Evolutionary conservation across 2,113 vertebrate species (phyloP), one percentile per base, ranked within the genome.

Genomic region (Centrocercus urophasianus): DNA sequence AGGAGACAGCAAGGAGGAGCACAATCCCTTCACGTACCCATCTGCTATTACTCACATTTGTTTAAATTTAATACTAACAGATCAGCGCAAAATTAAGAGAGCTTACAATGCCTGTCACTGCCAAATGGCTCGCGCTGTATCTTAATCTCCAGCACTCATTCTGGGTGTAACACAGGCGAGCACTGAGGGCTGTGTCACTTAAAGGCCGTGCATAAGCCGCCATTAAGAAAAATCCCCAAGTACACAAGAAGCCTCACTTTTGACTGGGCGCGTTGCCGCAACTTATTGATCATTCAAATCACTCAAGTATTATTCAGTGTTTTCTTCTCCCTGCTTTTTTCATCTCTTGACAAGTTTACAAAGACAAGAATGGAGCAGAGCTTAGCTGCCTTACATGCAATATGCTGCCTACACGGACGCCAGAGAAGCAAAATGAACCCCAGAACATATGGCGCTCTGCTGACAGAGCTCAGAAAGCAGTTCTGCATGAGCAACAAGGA

Each of bases 371-470:
- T 74, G 95, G 93, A 96, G 93, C 94, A 8, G 93, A 96, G 94
- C 79, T 82, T 85, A 96, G 93, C 96, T 89, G 96, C 93, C 25
- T 73, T 93, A 72, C 90, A 86, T 94, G 93, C 96, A 97, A 98
- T 94, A 96, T 97, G 96, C 82, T 95, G 97, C 97, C 96, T 97
- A 91, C 94, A 93, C 94, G 97, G 96, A 92, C 57, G 91, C 97
- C 97, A 97, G 84, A 94, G 89, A 94, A 96, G 96, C 96, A 57
- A 97, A 97, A 96, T 95, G 97, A 97, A 95, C 90, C 97, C 92
- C 87, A 19, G 96, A 96, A 91, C 98, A 98, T 98, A 98, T 97
- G 98, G 98, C 94, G 63, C 86, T 50, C 83, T 97, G 97, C 97
- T 96, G 96, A 97, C 97, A 96, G 96, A 94, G 93, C 93, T 96